Percentiles rank a stretch among this genome's conserved stretches.
These are phyloP conservation scores for Malthinus seriepunctatus DNA, from an alignment of 2,888 invertebrate genomes.

Conservation along the genomic window DNA sequence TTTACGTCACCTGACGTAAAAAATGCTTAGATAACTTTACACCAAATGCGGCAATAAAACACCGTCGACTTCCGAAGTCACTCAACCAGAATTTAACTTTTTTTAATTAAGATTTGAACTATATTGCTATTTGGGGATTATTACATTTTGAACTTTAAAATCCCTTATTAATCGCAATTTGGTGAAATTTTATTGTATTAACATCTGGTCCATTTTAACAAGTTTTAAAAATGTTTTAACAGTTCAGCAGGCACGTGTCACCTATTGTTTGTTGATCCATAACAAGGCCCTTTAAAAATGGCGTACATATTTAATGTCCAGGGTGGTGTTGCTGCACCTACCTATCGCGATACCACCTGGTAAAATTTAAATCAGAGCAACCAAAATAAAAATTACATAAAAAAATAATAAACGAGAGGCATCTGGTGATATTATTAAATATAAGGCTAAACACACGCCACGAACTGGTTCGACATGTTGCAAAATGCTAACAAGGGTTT, in stretches of 20 bases:
- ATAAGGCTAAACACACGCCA: slow-evolving; percentile 25
- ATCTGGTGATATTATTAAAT: slow-evolving; percentile 31
- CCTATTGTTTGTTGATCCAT: slow-evolving; percentile 26
- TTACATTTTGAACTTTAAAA: too few relatives aligned
- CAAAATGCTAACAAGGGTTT: slow-evolving; percentile 25
- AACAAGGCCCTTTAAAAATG: slow-evolving; percentile 45
- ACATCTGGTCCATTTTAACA: neutral
- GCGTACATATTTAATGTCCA: slow-evolving; percentile 31
- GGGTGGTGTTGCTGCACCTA: slow-evolving; percentile 23
- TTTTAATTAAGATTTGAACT: slow-evolving; percentile 16
- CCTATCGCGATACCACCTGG: slow-evolving; percentile 41
- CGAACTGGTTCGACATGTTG: slow-evolving; percentile 39
- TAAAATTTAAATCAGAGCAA: slow-evolving; percentile 33
- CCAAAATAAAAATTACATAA: slow-evolving; percentile 25
- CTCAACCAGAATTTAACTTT: slow-evolving; percentile 20
- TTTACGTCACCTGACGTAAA: slow-evolving; percentile 34
- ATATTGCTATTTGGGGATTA: too few relatives aligned
- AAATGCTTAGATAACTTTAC: slow-evolving; percentile 35
- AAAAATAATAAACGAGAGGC: slow-evolving; percentile 23
- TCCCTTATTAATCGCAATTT: neutral
- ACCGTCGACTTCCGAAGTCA: slow-evolving; percentile 34
- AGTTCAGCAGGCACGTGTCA: slow-evolving; percentile 22
- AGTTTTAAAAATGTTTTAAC: slow-evolving; percentile 19
- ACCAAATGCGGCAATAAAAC: slow-evolving; percentile 40
- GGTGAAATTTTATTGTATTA: neutral